These are phyloP conservation scores for Pectinophora gossypiella DNA, from an alignment of 1,140 invertebrate genomes.

Conservation along the genomic window DNA sequence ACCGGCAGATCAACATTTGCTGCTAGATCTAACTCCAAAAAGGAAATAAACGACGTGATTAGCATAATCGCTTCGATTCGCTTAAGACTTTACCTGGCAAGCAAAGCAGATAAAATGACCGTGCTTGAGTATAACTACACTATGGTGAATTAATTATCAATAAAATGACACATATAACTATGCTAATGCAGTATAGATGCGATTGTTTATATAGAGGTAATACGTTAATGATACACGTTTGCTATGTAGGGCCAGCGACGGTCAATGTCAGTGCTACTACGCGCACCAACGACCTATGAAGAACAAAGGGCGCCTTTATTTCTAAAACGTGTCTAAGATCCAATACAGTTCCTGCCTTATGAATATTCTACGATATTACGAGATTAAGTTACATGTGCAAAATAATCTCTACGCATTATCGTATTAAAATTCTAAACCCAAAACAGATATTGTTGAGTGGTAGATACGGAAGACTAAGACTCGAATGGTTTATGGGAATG, in stretches of 20 bases:
- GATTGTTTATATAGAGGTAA: not conserved
- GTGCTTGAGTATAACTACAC: constrained; percentile 23
- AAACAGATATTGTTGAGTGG: too few species aligned
- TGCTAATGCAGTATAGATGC: constrained; percentile 25
- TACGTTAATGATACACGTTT: too few species aligned
- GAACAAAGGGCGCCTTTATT: constrained; percentile 38
- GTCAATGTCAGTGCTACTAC: constrained; percentile 47
- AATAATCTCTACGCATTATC: too few species aligned
- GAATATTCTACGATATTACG: too few species aligned
- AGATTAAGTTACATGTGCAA: too few species aligned
- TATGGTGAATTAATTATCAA: constrained; percentile 46
- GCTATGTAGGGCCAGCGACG: constrained; percentile 20
- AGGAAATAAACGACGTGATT: constrained; percentile 52
- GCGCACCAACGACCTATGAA: constrained; percentile 5
- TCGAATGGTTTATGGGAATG: too few species aligned
- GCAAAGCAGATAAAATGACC: constrained; percentile 33
- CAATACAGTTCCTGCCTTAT: too few species aligned
- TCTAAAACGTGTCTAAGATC: constrained; percentile 29
- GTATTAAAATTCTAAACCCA: too few species aligned
- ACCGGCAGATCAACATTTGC: constrained; percentile 18
- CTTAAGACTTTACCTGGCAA: constrained; percentile 48
- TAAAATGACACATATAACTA: constrained; percentile 44
- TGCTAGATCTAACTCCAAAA: constrained; percentile 42
- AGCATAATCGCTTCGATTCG: constrained; percentile 44
- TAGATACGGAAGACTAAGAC: too few species aligned